These are phyloP conservation scores for Sylvilagus floridanus DNA, from an alignment of 2,797 vertebrate species.

Conservation along the genomic window DNA sequence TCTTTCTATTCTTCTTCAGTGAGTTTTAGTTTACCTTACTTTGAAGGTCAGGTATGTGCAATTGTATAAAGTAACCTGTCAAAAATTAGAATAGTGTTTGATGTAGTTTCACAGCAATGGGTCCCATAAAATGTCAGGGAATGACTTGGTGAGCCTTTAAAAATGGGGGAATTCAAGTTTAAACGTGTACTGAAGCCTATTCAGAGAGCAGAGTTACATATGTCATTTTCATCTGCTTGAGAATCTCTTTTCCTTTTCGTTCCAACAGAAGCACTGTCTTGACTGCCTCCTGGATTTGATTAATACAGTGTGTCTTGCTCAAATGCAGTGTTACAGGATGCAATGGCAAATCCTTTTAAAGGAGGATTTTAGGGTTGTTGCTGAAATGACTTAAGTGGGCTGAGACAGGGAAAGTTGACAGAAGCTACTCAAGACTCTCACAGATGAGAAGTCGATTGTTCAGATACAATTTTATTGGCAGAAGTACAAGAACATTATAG, in stretches of 20 bases:
- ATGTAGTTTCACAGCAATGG: neutral
- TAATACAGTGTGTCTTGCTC: slow-evolving; percentile 35
- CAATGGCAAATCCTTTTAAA: neutral
- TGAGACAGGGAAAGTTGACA: neutral
- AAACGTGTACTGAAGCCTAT: neutral
- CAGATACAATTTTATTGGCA: neutral
- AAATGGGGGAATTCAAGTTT: slow-evolving; percentile 49
- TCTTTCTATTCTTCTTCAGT: slow-evolving; percentile 56
- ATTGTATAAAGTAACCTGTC: slow-evolving; percentile 39
- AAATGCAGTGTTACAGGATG: slow-evolving; percentile 40
- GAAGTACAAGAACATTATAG: neutral
- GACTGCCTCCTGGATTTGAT: neutral
- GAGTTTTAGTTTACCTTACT: slow-evolving; percentile 53
- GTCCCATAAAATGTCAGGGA: slow-evolving; percentile 8
- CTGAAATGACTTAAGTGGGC: neutral
- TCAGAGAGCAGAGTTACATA: neutral
- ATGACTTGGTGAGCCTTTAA: slow-evolving; percentile 6
- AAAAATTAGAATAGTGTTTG: slow-evolving; percentile 35
- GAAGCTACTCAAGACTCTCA: neutral
- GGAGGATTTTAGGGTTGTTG: neutral
- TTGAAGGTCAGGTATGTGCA: slow-evolving; percentile 52
- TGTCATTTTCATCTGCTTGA: slow-evolving; percentile 16
- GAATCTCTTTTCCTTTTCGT: slow-evolving; percentile 17
- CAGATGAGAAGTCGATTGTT: neutral
- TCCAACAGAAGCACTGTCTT: slow-evolving; percentile 16